A percentile compares a stretch with the other conserved stretches of the same genome.
Conservation (phyloP, 2,113 vertebrate genomes). For the Ramphastos sulfuratus region DNA sequence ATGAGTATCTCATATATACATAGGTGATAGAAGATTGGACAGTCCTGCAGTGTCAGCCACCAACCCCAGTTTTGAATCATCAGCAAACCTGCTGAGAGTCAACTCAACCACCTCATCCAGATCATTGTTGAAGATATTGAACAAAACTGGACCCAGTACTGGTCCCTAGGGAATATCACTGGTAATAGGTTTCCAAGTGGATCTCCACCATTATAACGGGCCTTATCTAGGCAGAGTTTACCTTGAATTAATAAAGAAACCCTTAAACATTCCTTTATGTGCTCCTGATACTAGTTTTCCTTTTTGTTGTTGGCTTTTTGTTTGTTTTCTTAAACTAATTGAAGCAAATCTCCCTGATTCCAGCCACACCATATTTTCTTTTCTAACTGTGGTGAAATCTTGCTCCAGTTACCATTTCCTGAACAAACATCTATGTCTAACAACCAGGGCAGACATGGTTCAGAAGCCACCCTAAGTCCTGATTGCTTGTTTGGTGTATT, state of each 20-base stretch:
- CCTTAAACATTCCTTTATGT: background rate
- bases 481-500: background rate
- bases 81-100: no score
- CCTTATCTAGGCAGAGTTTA: background rate
- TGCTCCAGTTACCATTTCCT: background rate
- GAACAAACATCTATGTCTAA: background rate
- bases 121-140: no score
- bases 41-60: no score
- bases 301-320: background rate
- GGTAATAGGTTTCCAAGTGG: no score
- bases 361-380: background rate
- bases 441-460: background rate
- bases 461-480: background rate
- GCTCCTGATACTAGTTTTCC: background rate
- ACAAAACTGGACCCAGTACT: no score
- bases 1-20: background rate
- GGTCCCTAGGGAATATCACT: no score
- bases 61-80: no score
- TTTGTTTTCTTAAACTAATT: background rate
- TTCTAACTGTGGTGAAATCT: background rate
- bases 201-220: background rate
- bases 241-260: background rate
- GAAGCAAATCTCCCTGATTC: background rate
- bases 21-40: background rate
- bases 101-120: no score